Base-by-base conservation (phyloP, 2,797 vertebrate species). In the Scolopax rusticola region DNA sequence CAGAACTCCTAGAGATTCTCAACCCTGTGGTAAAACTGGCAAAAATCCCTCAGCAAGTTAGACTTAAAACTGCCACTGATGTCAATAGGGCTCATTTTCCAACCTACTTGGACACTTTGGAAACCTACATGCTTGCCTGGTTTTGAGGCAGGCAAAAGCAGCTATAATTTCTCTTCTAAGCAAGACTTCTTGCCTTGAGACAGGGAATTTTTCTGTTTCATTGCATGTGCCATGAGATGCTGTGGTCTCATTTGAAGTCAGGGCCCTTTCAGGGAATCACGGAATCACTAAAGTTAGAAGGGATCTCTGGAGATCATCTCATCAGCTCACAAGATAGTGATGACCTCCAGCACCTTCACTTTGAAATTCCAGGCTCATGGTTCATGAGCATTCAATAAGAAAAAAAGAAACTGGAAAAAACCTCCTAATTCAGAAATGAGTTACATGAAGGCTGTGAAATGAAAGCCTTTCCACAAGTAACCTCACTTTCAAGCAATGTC, bases 371-470 rank as follows among this genome's bases (percentile, higher is more conserved):
- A 41, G 16, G n/a, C 10, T 63, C 32, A 32, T 3, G 12, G 25
- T 54, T 87, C 45, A 36, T 27, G 5, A 25, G 10, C 4, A 65
- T 75, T 70, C 30, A n/a, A 24, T 23, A 18, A 54, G 14, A 40
- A 71, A 69, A 69, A 76, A 40, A 38, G 12, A 20, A 74, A 30
- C 17, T 32, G 20, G 14, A 77, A 78, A 71, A 4, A 47, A 47
- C 7, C 3, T 6, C 1, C 1, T 64, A 65, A 63, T 64, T 54
- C 32, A 69, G 38, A 77, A 88, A 71, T 8, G 0, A 16, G 5
- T 20, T 41, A 48, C 15, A 6, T 9, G 5, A 63, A 30, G 2
- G 0, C 18, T 61, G 17, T 63, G 43, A 70, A 88, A 85, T 51
- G 4, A 89, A 87, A 87, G 5, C 18, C 21, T 48, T 7, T 15